These are phyloP conservation scores for Pocillopora damicornis DNA, from an alignment of 64 coral and sea anemone species.

Conservation along the genomic window DNA sequence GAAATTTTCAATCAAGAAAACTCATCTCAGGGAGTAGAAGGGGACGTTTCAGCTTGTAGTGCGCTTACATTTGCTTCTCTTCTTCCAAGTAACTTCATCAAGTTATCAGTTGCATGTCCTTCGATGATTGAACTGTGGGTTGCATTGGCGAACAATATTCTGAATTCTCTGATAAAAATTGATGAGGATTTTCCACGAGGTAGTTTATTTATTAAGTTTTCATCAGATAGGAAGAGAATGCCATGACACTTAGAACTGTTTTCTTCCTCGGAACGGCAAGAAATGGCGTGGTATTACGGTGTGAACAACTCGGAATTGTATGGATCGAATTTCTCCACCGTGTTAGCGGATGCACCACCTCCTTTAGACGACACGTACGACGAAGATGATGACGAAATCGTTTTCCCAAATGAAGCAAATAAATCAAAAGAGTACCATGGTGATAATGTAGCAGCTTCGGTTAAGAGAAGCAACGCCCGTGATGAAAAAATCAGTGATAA, in stretches of 20 bases:
- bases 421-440: slow-evolving; percentile 9
- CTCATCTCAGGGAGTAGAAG: neutral
- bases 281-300: slow-evolving; percentile 41
- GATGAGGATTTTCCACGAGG: neutral
- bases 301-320: slow-evolving; percentile 57
- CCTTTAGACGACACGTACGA: slow-evolving; percentile 57
- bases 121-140: neutral
- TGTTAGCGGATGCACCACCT: slow-evolving; percentile 69
- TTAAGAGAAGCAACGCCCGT: neutral
- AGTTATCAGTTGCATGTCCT: neutral
- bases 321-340: slow-evolving; percentile 68
- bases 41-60: neutral
- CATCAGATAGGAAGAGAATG: neutral
- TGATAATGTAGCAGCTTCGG: neutral
- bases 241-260: neutral
- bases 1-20: neutral
- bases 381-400: slow-evolving; percentile 75
- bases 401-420: slow-evolving; percentile 35
- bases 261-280: neutral
- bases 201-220: neutral
- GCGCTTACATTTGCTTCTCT: neutral
- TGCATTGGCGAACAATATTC: slow-evolving; percentile 21
- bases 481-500: slow-evolving; percentile 2
- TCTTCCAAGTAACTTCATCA: neutral
- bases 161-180: neutral